Base-by-base conservation (phyloP, 92 coral and sea anemone genomes). In the Palythoa grandiflora region DNA sequence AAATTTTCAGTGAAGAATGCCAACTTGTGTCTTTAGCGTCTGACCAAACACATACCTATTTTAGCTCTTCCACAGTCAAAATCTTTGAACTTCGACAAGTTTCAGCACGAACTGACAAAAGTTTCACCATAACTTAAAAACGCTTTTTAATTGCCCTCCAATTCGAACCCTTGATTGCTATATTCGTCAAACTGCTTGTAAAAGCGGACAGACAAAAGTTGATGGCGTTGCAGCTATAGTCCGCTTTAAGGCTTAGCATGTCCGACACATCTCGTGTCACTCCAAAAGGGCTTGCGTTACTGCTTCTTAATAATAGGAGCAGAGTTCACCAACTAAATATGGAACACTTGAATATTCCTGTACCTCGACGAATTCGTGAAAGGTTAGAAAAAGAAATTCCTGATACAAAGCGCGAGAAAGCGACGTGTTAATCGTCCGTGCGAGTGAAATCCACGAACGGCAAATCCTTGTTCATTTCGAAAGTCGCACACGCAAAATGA, bases 401-500 rank as follows among this genome's bases (percentile, higher is more conserved):
- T 48, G 3, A 15, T 36, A 51, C 2, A 66, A 28, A 39, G 14
- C 28, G 44, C 75, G 54, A 63, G 75, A 81, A 68, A 77, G 38
- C 38, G 39, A 77, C 71, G 86, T 81, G 86, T 68, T 66, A 65
- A 81, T 81, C 60, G 74, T 74, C 40, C 60, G 61, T 66, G 11
- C 75, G 38, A 66, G 15, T 47, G 73, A 81, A 81, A 81, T 81
- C 28, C 38, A 81, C 86, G 71, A 81, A 20, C 6, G 39, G 19
- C 16, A 28, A 50, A 81, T 21, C 75, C 86, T 40, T 81, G 86
- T 81, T 81, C 76, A 81, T 81, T 81, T 81, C 86, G 86, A 81
- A 81, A 81, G 86, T 81, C 86, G 86, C 86, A 81, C 86, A 48
- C 55, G 76, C 76, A 81, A 68, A 63, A 63, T 17, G 86, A 81